Evolutionary conservation across 2,888 invertebrate genomes (phyloP), one percentile per base, ranked within the genome.

Genomic region (Parnassius mnemosyne): DNA sequence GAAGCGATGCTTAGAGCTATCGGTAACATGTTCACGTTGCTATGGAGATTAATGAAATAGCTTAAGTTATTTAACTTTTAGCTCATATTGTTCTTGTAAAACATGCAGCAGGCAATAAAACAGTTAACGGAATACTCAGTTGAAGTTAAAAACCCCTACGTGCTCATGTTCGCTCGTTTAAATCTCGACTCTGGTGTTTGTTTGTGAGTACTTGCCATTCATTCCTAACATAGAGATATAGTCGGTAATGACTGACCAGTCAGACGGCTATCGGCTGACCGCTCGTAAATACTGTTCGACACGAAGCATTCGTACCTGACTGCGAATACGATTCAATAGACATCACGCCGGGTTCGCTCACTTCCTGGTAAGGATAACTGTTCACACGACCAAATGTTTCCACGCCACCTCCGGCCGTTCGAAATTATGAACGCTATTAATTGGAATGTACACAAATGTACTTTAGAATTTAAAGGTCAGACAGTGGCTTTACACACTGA

Each of bases 181-280:
- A 79, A 83, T 78, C 79, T 78, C 72, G 80, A 77, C 75, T 79
- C 78, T 78, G 79, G 80, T 76, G 80, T 83, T 81, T 72, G 82
- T 81, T 80, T 81, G 85, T 83, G 79, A 85, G 82, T 81, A 80
- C 82, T 85, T 81, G 80, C 86, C 84, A 88, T 88, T 88, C 89
- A 87, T 88, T 85, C 83, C 81, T 77, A 78, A 81, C 86, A 83
- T 79, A 87, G 85, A 87, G 88, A 87, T 89, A 89, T 89, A 84
- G 84, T 77, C 78, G 79, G 83, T 88, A 89, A 89, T 87, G 89
- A 87, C 83, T 79, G 79, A 79, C 77, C 77, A 78, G 81, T 72
- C 79, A 80, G 79, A 75, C 80, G 78, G 84, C 84, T 87, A 87
- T 88, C 89, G 87, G 82, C 80, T 78, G 79, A 81, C 74, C 83